Evolutionary conservation across 2,888 invertebrate species (phyloP), one percentile per base, ranked within the genome.

Genomic region (Baccha elongata): DNA sequence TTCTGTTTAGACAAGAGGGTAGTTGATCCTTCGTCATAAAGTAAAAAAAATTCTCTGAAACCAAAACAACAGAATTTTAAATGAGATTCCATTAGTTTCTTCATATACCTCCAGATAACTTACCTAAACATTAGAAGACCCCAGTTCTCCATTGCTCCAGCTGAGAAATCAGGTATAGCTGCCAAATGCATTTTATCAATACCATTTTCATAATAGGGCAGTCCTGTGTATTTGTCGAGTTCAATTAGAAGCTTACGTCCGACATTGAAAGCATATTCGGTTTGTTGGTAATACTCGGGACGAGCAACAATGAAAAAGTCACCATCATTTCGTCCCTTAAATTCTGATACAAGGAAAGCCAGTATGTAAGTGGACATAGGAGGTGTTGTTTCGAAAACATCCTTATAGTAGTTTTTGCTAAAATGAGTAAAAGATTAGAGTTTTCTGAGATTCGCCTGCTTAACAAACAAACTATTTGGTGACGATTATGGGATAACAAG

Each of bases 101-200:
- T n/a, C n/a, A n/a, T n/a, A n/a, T n/a, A n/a, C n/a, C n/a, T n/a
- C n/a, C n/a, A 1, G 6, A 3, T n/a, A n/a, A n/a, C 21, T 13
- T 89, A 94, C 94, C 93, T 93, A 90, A 95, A 97, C 2, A 95
- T 97, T 6, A 97, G 92, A 21, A 97, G 91, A 6, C 97, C 97
- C 97, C 97, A 97, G 88, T 98, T 97, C 88, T 97, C 97, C 97
- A 97, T 97, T 62, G 97, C 97, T 46, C 96, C 96, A 84, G 95
- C 94, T 52, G 93, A 92, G 88, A 97, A 97, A 88, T 97, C 96
- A 0, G 96, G 94, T 75, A 98, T 92, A 1, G 96, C 97, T n/a
- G 96, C 94, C 87, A 97, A 94, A 87, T 97, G 95, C 89, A 97
- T 92, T 88, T 97, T 97, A 3, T 94, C 91, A 73, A 95, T 91